A percentile compares a stretch with the other conserved stretches of the same genome.
Evolutionary conservation across 2,888 invertebrate genomes (phyloP).

Genomic region (Allygus modestus): DNA sequence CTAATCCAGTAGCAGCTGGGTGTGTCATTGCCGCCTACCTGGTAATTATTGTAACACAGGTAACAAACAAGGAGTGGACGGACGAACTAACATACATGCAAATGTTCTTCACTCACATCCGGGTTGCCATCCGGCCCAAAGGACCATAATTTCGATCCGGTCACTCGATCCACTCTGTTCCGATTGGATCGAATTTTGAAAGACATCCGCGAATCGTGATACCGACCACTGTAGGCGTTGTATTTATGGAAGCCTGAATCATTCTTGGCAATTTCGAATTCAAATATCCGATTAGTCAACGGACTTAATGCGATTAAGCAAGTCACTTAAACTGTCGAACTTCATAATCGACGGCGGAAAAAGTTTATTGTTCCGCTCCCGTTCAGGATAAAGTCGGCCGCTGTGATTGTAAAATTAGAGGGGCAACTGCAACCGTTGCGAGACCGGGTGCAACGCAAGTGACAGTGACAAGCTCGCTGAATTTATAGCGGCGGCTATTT

Average conservation of each 20-base stretch:
- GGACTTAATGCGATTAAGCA: slow-evolving; percentile 23
- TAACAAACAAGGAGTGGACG: slow-evolving; percentile 31
- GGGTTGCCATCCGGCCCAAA: slow-evolving; percentile 4
- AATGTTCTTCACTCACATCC: not conserved
- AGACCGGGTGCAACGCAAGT: not conserved
- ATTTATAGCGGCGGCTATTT: too few relatives aligned
- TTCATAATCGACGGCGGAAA: slow-evolving; percentile 23
- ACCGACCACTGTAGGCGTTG: slow-evolving; percentile 6
- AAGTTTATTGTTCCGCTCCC: slow-evolving; percentile 39
- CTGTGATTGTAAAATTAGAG: slow-evolving; percentile 9
- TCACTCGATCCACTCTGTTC: not conserved
- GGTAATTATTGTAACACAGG: slow-evolving; percentile 11
- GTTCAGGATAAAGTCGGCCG: slow-evolving; percentile 5
- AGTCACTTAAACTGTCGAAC: slow-evolving; percentile 42
- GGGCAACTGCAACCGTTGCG: not conserved
- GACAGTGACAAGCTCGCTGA: not conserved
- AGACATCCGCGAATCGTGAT: not conserved
- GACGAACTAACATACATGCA: slow-evolving; percentile 4
- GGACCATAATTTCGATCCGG: not conserved
- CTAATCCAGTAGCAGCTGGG: slow-evolving; percentile 30
- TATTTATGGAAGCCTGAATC: slow-evolving; percentile 41
- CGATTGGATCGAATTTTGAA: not conserved
- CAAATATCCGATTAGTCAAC: slow-evolving; percentile 16
- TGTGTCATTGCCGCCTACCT: slow-evolving; percentile 34
- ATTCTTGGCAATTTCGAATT: slow-evolving; percentile 36